Evolutionary conservation across 2,888 invertebrate genomes (phyloP), one percentile per base, ranked within the genome.

Genomic region (Hirudinaria manillensis): DNA sequence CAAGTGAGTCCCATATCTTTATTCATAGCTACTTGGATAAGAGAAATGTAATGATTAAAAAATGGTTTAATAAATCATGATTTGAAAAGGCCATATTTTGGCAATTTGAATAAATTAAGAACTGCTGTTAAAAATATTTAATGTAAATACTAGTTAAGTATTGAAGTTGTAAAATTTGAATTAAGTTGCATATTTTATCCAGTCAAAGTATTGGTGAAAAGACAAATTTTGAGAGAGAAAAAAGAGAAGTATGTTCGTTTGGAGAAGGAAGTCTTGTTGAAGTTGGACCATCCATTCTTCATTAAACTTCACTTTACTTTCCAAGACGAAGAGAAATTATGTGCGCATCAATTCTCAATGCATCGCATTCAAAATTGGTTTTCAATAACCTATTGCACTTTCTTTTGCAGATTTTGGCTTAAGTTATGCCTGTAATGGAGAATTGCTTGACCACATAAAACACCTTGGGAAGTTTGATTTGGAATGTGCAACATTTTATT

Each of bases 151-250:
- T 36, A 36, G 36, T 36, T 36, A 10, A 6, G 38, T n/a, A n/a
- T n/a, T n/a, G n/a, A n/a, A n/a, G n/a, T n/a, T n/a, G n/a, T n/a
- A n/a, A n/a, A n/a, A n/a, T 6, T 38, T 10, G 38, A 45, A 45
- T 45, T 45, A 45, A 45, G 45, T 45, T 45, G 16, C 16, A 45
- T 45, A 16, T 45, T 45, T 7, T 45, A 89, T 89, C 75, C 89
- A 92, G 93, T 98, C 84, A 99, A 99, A 90, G 95, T 97, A n/a
- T 92, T 96, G 86, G 93, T 95, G 83, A 99, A 99, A 87, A 88
- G 90, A 72, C 92, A 94, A 86, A 95, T 99, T 80, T 89, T 95
- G 81, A 89, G 91, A 79, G 95, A 98, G 87, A 92, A 92, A 85
- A 98, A 98, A 87, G 90, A 91, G 81, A 92, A 93, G 83, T 94